Evolutionary conservation across 2,797 vertebrate species (phyloP), one percentile per base, ranked within the genome.

Genomic region (Heteromormyrus szaboi): DNA sequence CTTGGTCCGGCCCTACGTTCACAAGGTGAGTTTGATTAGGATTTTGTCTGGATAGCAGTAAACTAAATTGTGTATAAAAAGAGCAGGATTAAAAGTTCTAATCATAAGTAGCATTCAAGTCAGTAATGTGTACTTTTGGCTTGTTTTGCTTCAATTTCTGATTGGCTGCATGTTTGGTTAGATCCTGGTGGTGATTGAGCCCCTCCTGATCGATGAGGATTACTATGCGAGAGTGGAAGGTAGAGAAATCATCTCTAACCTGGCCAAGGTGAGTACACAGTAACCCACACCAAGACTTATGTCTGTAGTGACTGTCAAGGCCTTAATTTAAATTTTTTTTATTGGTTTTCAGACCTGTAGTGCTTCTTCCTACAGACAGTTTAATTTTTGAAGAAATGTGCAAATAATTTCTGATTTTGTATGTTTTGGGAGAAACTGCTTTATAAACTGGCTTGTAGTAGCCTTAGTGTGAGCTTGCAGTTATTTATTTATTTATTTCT

Each of bases 201-300:
- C 99, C 0, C 92, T 99, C 91, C 93, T 99, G 93, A 99, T 99
- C 93, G 99, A 99, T 97, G 99, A 99, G 95, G 99, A 99, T 91
- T 99, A 99, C 92, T 99, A 99, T 59, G 98, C 99, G 92, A 97
- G 99, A 97, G 99, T 99, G 76, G 99, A 99, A 94, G 99, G 98
- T 92, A 96, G 99, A 96, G 99, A 99, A 93, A 99, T 99, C 90
- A 99, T 99, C 93, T 99, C 99, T 9, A 99, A 99, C 93, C 96
- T 99, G 95, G 99, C 99, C 85, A 99, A 99, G 98, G 99, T 99
- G 94, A 93, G 37, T 33, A 22, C 14, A 37, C 3, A 9, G 51
- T 59, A 62, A 56, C 33, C 53, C 33, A 11, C 53, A 56, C 53
- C 14, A 37, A n/a, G 25, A 25, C 2, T 17, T 4, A 50, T 85